Conservation (phyloP, 2,797 vertebrate species). For the Propithecus deckenii region DNA sequence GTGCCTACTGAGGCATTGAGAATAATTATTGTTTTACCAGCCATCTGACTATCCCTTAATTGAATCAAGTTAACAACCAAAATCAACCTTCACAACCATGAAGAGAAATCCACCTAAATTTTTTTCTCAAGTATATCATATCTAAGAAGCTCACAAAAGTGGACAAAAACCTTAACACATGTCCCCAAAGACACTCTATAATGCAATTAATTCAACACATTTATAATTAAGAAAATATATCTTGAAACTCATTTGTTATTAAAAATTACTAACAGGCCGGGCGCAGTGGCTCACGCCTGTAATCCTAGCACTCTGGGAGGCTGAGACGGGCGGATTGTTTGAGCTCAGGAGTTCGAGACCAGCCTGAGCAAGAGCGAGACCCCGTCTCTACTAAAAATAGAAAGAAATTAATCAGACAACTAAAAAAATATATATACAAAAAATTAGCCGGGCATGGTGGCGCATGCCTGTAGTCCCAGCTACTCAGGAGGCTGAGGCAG, state of each 20-base stretch:
- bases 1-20: neutral
- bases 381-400: too few species aligned
- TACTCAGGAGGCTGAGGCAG: too few species aligned
- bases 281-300: too few species aligned
- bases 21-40: neutral
- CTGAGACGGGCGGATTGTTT: too few species aligned
- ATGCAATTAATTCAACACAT: neutral
- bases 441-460: too few species aligned
- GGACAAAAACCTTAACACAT: neutral
- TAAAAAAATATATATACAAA: too few species aligned
- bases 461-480: too few species aligned
- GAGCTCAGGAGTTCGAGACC: too few species aligned
- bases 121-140: neutral
- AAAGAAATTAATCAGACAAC: too few species aligned
- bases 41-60: neutral
- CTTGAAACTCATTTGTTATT: neutral
- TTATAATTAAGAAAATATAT: neutral
- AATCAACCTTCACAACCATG: neutral
- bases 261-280: neutral
- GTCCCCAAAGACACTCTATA: neutral
- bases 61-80: neutral
- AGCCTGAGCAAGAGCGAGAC: too few species aligned
- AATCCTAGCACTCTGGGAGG: too few species aligned
- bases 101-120: neutral
- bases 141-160: neutral